Evolutionary conservation across 2,797 vertebrate species (phyloP).

Genomic region (Hyperoplus immaculatus): DNA sequence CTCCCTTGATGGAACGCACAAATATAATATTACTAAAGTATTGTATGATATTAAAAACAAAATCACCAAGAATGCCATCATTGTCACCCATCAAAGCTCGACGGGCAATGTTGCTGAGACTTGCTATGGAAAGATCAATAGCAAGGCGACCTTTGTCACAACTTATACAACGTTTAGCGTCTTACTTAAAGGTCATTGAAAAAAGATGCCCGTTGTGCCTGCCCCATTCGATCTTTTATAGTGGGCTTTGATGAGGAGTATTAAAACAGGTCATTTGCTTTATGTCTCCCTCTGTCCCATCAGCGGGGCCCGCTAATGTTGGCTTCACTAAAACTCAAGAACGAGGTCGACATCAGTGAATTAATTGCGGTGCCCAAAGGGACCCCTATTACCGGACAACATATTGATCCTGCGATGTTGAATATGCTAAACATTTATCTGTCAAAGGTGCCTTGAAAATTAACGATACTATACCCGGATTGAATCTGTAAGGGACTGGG

Average conservation of each 20-base stretch:
- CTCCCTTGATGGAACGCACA: background rate
- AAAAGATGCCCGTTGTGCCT: slow-evolving; percentile 59
- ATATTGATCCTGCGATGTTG: slow-evolving; percentile 78
- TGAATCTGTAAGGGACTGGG: slow-evolving; percentile 28
- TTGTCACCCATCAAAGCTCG: slow-evolving; percentile 31
- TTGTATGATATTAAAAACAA: background rate
- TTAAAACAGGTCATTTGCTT: slow-evolving; percentile 72
- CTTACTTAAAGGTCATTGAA: slow-evolving; percentile 63
- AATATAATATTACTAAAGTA: background rate
- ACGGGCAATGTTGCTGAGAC: slow-evolving; percentile 52
- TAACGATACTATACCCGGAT: slow-evolving; percentile 47
- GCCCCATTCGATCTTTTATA: slow-evolving; percentile 66
- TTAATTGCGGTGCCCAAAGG: slow-evolving; percentile 71
- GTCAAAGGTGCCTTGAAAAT: slow-evolving; percentile 65
- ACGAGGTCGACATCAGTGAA: slow-evolving; percentile 77
- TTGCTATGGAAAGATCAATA: slow-evolving; percentile 57
- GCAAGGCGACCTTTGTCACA: slow-evolving; percentile 67
- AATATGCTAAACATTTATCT: slow-evolving; percentile 80
- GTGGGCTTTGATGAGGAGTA: slow-evolving; percentile 61
- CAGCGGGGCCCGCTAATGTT: slow-evolving; percentile 67
- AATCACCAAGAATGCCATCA: slow-evolving; percentile 1
- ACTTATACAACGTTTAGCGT: slow-evolving; percentile 48
- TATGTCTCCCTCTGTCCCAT: slow-evolving; percentile 66
- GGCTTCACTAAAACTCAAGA: slow-evolving; percentile 77
- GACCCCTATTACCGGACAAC: slow-evolving; percentile 64